Conservation (phyloP, 2,113 vertebrate species). For the Otolemur garnettii region DNA sequence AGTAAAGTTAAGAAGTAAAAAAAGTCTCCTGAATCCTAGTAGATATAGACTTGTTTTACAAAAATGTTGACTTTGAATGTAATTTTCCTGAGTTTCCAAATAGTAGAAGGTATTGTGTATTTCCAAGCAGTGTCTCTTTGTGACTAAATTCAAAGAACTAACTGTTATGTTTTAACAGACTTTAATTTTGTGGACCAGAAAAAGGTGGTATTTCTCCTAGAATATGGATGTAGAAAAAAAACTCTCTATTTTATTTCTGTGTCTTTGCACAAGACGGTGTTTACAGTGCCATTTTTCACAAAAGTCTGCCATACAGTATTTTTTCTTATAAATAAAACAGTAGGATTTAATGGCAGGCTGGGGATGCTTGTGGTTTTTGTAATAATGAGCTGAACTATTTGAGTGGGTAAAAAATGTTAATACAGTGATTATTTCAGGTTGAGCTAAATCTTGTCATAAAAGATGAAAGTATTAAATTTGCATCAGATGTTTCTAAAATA, state of each 20-base stretch:
- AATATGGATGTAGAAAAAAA: constrained; percentile 66
- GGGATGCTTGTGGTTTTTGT: constrained; percentile 82
- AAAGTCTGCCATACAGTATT: constrained; percentile 76
- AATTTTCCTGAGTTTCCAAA: background rate
- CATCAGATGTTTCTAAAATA: constrained; percentile 65
- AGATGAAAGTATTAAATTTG: constrained; percentile 82
- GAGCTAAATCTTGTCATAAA: constrained; percentile 81
- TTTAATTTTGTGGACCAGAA: constrained; percentile 64
- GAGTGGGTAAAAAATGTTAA: constrained; percentile 82
- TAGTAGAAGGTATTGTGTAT: background rate
- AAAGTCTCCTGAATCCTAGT: background rate
- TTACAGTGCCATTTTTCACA: constrained; percentile 83
- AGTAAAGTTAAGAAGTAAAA: background rate
- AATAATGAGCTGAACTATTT: constrained; percentile 85
- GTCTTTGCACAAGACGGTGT: constrained; percentile 78
- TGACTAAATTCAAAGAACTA: constrained; percentile 62
- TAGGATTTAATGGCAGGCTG: constrained; percentile 83
- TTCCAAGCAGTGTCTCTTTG: constrained; percentile 34
- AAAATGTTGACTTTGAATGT: background rate
- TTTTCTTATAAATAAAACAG: constrained; percentile 86
- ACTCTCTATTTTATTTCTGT: constrained; percentile 70
- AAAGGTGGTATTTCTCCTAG: constrained; percentile 63
- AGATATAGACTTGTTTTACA: background rate
- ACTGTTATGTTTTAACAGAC: constrained; percentile 33
- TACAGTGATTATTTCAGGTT: constrained; percentile 84